Evolutionary conservation across 2,888 invertebrate genomes (phyloP).

Genomic region (Zaprionus bogoriensis): DNA sequence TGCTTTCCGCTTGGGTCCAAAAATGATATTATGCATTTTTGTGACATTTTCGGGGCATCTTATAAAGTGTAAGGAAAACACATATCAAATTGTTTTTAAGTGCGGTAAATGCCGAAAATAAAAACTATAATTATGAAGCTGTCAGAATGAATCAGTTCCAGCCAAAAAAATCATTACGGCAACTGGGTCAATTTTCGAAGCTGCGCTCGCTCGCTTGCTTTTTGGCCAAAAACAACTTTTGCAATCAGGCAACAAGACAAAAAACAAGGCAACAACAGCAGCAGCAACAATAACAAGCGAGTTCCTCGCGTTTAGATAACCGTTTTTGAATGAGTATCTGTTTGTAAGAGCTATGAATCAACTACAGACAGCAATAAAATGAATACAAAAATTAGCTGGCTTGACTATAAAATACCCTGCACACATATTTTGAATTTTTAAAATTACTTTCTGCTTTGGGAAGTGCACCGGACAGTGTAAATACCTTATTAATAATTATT

Average conservation of each 20-base stretch:
- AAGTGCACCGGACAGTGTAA: too few relatives aligned
- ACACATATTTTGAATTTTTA: not conserved
- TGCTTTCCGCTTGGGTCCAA: too few relatives aligned
- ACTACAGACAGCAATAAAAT: not conserved
- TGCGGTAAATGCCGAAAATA: conserved; percentile 13
- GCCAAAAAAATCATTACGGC: not conserved
- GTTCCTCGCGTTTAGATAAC: not conserved
- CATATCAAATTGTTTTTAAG: conserved; percentile 22
- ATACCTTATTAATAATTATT: too few relatives aligned
- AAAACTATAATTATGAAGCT: conserved; percentile 19
- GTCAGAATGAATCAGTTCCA: conserved; percentile 10
- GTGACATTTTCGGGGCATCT: conserved; percentile 32
- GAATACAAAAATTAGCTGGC: not conserved
- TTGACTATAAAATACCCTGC: not conserved
- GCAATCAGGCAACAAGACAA: conserved; percentile 14
- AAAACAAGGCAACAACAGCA: conserved; percentile 1
- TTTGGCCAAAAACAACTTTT: conserved; percentile 22
- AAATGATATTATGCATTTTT: conserved; percentile 26
- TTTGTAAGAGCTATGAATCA: not conserved
- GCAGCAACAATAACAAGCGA: not conserved
- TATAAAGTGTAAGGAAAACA: conserved; percentile 1
- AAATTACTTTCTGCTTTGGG: not conserved
- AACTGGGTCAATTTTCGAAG: conserved; percentile 43
- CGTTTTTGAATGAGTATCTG: conserved; percentile 1
- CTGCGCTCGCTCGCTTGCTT: not conserved